Percentiles rank a stretch among this genome's conserved stretches.
phyloP scores from a whole-genome alignment of 2,113 vertebrate genomes.

The Chiloscyllium plagiosum region DNA sequence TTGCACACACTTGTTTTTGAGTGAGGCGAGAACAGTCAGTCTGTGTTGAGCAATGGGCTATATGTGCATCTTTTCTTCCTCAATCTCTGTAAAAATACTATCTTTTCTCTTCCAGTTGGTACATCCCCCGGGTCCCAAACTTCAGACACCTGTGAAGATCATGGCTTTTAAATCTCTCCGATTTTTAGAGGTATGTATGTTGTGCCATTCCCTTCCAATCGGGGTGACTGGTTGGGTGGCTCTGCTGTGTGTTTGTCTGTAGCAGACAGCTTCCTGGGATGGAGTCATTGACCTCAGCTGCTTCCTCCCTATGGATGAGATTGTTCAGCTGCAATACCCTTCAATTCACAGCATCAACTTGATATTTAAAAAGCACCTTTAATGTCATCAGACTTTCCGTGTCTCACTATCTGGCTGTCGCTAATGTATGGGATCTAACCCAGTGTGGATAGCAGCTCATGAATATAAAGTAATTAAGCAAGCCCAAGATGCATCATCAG shows the following conservation, averaged over 20 bases:
- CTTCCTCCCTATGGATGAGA: neutral
- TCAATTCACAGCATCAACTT: neutral
- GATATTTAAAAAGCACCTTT: neutral
- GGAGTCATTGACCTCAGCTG: neutral
- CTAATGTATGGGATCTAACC: no score
- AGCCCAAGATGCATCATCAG: no score
- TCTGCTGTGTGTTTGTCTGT: no score
- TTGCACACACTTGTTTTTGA: no score
- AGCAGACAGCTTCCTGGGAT: no score
- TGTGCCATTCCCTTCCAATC: neutral
- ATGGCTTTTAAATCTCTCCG: slow-evolving; percentile 90
- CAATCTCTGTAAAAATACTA: neutral
- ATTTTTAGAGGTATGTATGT: slow-evolving; percentile 70
- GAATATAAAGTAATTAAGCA: no score
- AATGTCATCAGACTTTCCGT: neutral
- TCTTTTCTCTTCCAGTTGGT: slow-evolving; percentile 59
- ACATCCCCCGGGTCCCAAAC: slow-evolving; percentile 58
- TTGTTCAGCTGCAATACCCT: neutral
- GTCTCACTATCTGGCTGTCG: no score
- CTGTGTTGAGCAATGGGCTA: no score
- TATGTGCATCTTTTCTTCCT: no score
- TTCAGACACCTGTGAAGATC: slow-evolving; percentile 78
- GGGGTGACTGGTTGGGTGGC: neutral
- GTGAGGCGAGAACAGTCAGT: no score
- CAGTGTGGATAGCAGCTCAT: no score